phyloP scores from a whole-genome alignment of 2,888 invertebrate genomes.

The Rhyacophila evoluta region DNA sequence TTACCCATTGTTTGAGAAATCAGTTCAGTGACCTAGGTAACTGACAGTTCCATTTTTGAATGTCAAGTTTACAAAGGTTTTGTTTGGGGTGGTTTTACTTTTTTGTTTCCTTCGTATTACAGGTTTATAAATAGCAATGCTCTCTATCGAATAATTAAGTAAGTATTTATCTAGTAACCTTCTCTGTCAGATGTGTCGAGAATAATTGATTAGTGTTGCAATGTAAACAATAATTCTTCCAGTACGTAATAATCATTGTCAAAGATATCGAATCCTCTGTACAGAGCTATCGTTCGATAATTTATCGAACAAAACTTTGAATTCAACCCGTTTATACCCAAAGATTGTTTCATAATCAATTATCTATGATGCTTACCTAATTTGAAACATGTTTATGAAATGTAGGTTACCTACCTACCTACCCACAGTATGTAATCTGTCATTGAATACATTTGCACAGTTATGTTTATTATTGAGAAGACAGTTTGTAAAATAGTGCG shows the following conservation, averaged over 20 bases:
- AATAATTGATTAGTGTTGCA: slow-evolving; percentile 24
- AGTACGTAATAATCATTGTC: background rate
- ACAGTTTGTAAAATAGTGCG: no score
- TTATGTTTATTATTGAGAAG: no score
- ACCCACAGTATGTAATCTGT: no score
- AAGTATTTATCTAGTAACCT: background rate
- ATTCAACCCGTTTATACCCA: background rate
- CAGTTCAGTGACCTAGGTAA: slow-evolving; percentile 51
- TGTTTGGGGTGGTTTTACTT: background rate
- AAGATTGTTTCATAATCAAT: background rate
- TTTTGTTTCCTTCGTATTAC: background rate
- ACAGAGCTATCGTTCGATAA: background rate
- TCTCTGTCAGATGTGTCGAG: background rate
- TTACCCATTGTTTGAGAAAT: slow-evolving; percentile 42
- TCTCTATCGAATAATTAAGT: background rate
- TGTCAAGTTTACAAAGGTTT: slow-evolving; percentile 43
- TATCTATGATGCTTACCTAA: background rate
- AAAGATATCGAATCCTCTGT: background rate
- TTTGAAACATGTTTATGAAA: background rate
- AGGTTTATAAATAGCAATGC: background rate
- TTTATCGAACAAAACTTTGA: background rate
- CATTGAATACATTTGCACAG: background rate
- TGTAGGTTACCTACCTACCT: background rate
- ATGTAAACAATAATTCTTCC: slow-evolving; percentile 13
- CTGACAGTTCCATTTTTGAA: slow-evolving; percentile 53